These are phyloP conservation scores for Sceloporus undulatus DNA, from an alignment of 2,113 vertebrate species.

Conservation along the genomic window DNA sequence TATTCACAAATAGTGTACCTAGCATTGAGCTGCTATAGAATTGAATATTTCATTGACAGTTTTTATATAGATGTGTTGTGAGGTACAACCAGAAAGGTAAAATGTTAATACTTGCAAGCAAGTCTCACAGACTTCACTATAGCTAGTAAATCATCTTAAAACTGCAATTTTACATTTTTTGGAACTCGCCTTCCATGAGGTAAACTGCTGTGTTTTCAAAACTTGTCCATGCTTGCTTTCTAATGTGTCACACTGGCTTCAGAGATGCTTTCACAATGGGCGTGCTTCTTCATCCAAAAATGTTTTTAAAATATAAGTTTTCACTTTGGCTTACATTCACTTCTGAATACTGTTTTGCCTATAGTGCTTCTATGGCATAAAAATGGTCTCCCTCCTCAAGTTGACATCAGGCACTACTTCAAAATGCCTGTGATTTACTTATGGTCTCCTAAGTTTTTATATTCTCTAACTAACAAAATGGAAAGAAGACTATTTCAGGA, in stretches of 20 bases:
- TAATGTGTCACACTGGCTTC: conserved; percentile 33
- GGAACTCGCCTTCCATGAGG: conserved; percentile 11
- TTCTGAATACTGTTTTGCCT: conserved; percentile 57
- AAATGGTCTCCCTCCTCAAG: background rate
- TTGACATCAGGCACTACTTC: conserved; percentile 2
- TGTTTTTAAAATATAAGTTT: conserved; percentile 51
- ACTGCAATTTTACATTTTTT: conserved; percentile 21
- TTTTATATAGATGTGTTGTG: conserved; percentile 4
- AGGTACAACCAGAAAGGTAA: background rate
- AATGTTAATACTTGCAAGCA: background rate
- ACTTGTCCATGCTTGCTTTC: conserved; percentile 45
- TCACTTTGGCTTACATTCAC: conserved; percentile 35
- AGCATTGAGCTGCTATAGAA: background rate
- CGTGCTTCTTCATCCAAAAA: conserved; percentile 58
- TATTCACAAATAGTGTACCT: background rate
- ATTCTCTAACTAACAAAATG: conserved; percentile 16
- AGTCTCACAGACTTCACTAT: background rate
- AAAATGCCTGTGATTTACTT: conserved; percentile 24
- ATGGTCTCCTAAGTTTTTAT: background rate
- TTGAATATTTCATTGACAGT: background rate
- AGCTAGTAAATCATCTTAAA: conserved; percentile 3
- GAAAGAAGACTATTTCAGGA: conserved; percentile 23
- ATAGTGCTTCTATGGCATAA: conserved; percentile 40
- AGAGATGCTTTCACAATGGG: conserved; percentile 52
- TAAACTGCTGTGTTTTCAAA: background rate